Evolutionary conservation across 1,140 invertebrate genomes (phyloP).

Genomic region (Cydia pomonella): DNA sequence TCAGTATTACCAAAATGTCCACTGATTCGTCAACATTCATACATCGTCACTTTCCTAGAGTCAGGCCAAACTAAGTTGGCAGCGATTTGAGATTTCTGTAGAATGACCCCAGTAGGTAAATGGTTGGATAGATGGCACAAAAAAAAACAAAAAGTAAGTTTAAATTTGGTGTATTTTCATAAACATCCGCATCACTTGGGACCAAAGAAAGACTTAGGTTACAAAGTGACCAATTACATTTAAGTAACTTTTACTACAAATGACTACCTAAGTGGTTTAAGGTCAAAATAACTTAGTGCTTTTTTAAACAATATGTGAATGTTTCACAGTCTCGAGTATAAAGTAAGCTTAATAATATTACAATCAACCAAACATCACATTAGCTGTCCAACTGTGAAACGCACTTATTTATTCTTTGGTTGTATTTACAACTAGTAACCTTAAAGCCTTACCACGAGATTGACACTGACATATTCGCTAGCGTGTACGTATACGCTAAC

Average conservation of each 20-base stretch:
- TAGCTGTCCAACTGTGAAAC: conserved; percentile 34
- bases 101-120: too few species aligned
- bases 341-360: conserved; percentile 41
- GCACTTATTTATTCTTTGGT: conserved; percentile 48
- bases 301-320: conserved; percentile 37
- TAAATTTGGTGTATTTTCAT: conserved; percentile 33
- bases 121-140: background rate
- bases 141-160: conserved; percentile 6
- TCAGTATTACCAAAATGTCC: too few species aligned
- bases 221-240: background rate
- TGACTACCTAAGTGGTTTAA: background rate
- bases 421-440: conserved; percentile 51
- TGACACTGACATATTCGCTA: too few species aligned
- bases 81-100: too few species aligned
- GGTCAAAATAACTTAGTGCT: conserved; percentile 38
- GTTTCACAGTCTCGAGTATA: conserved; percentile 52
- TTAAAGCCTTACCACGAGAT: too few species aligned
- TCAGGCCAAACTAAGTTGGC: too few species aligned
- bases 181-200: background rate
- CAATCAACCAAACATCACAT: conserved; percentile 7
- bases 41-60: too few species aligned
- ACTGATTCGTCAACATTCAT: too few species aligned
- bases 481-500: too few species aligned
- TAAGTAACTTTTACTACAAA: conserved; percentile 9
- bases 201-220: conserved; percentile 16